Conservation (phyloP, 2,888 invertebrate species). For the Cataglyphis rosenhaueri region DNA sequence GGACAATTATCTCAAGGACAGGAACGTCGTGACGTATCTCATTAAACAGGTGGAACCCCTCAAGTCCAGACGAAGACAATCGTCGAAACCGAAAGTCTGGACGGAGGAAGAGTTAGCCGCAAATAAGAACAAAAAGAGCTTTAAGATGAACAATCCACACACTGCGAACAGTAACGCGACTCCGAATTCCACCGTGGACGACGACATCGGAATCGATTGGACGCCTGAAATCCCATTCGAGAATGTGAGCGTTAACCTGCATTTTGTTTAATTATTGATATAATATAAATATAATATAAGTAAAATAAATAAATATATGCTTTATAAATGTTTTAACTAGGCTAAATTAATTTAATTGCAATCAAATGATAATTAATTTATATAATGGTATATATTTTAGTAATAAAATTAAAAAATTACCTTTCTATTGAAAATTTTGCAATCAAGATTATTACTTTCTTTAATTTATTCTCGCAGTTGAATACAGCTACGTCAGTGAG, state of each 20-base stretch:
- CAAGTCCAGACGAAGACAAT: slow-evolving; percentile 86
- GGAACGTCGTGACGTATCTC: slow-evolving; percentile 95
- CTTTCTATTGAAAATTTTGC: background rate
- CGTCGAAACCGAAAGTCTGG: slow-evolving; percentile 85
- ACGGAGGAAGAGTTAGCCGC: slow-evolving; percentile 77
- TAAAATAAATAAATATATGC: background rate
- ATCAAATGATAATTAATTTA: background rate
- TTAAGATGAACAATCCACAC: slow-evolving; percentile 79
- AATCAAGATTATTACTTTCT: background rate
- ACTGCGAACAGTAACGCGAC: slow-evolving; percentile 79
- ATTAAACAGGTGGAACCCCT: slow-evolving; percentile 94
- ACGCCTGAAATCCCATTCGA: slow-evolving; percentile 97
- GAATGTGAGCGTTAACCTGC: slow-evolving; percentile 88
- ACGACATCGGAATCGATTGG: slow-evolving; percentile 94
- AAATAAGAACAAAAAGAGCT: slow-evolving; percentile 83
- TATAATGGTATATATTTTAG: too few relatives aligned
- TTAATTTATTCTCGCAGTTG: slow-evolving; percentile 76
- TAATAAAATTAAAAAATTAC: background rate
- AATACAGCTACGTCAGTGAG: slow-evolving; percentile 83
- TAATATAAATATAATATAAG: background rate
- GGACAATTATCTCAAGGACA: slow-evolving; percentile 93
- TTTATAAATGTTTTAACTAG: background rate
- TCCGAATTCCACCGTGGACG: slow-evolving; percentile 88
- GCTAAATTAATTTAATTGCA: background rate
- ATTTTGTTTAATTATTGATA: background rate